Evolutionary conservation across 2,797 vertebrate species (phyloP).

Genomic region (Pogonophryne albipinna): DNA sequence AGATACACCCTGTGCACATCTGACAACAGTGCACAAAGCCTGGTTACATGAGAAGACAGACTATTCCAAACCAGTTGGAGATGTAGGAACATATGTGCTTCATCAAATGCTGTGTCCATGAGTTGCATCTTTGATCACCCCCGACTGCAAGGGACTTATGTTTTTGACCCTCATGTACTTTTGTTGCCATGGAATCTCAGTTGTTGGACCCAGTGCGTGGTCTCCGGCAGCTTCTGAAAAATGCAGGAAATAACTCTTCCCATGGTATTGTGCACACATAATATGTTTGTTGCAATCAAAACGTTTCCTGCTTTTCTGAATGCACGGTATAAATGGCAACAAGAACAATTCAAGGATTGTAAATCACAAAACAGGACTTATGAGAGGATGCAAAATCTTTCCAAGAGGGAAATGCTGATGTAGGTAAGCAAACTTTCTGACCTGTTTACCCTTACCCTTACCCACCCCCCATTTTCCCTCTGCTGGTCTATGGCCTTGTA

Average conservation of each 20-base stretch:
- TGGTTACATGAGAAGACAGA: slow-evolving; percentile 16
- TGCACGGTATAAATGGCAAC: slow-evolving; percentile 71
- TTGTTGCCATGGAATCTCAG: slow-evolving; percentile 41
- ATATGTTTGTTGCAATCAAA: slow-evolving; percentile 76
- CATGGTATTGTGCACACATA: slow-evolving; percentile 69
- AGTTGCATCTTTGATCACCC: slow-evolving; percentile 8
- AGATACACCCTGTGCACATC: slow-evolving; percentile 23
- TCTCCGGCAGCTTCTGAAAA: slow-evolving; percentile 51
- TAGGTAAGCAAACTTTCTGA: slow-evolving; percentile 62
- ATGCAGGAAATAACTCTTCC: slow-evolving; percentile 73
- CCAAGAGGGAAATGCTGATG: slow-evolving; percentile 61
- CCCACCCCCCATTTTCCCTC: too few relatives aligned
- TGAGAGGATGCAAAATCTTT: slow-evolving; percentile 52
- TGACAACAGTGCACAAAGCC: slow-evolving; percentile 17
- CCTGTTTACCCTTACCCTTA: slow-evolving; percentile 28
- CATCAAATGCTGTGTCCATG: slow-evolving; percentile 24
- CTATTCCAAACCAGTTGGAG: slow-evolving; percentile 20
- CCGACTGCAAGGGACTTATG: slow-evolving; percentile 33
- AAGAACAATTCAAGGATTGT: slow-evolving; percentile 80
- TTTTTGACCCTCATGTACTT: slow-evolving; percentile 45
- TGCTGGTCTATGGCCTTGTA: too few relatives aligned
- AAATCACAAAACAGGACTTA: slow-evolving; percentile 66
- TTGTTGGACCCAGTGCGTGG: slow-evolving; percentile 31
- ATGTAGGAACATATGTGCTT: slow-evolving; percentile 14
- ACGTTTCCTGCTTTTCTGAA: slow-evolving; percentile 81